These are phyloP conservation scores for Andinoacara biseriatus DNA, from an alignment of 2,113 vertebrate genomes.

Conservation along the genomic window DNA sequence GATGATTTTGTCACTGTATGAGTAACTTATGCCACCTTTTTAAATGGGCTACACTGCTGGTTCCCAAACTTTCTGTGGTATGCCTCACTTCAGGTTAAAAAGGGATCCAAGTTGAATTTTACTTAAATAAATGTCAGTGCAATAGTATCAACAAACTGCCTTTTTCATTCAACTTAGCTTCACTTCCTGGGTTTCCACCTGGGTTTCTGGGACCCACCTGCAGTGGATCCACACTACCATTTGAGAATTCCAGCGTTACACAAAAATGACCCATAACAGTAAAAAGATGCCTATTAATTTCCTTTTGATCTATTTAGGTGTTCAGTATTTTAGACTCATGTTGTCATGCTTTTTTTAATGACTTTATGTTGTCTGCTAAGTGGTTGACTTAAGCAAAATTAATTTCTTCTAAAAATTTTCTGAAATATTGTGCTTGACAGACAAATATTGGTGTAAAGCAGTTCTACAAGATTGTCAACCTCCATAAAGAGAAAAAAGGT, in stretches of 20 bases:
- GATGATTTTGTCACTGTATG: background rate
- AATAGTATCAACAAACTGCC: too few relatives aligned
- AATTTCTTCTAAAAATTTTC: background rate
- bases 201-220: background rate
- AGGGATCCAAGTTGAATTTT: too few relatives aligned
- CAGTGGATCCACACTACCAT: background rate
- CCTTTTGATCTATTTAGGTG: background rate
- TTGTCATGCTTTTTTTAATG: background rate
- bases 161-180: too few relatives aligned
- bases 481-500: conserved; percentile 70
- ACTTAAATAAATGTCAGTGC: too few relatives aligned
- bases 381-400: background rate
- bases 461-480: conserved; percentile 70
- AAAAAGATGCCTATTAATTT: background rate
- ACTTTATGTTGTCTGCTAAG: background rate
- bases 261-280: background rate
- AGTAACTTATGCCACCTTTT: background rate
- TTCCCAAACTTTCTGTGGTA: too few relatives aligned
- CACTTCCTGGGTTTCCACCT: too few relatives aligned
- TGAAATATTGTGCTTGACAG: conserved; percentile 53
- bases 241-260: background rate
- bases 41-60: too few relatives aligned
- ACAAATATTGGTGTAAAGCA: conserved; percentile 67
- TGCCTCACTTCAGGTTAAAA: too few relatives aligned
- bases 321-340: background rate